phyloP scores from a whole-genome alignment of 2,113 vertebrate genomes.

The Triplophysa siluroides region DNA sequence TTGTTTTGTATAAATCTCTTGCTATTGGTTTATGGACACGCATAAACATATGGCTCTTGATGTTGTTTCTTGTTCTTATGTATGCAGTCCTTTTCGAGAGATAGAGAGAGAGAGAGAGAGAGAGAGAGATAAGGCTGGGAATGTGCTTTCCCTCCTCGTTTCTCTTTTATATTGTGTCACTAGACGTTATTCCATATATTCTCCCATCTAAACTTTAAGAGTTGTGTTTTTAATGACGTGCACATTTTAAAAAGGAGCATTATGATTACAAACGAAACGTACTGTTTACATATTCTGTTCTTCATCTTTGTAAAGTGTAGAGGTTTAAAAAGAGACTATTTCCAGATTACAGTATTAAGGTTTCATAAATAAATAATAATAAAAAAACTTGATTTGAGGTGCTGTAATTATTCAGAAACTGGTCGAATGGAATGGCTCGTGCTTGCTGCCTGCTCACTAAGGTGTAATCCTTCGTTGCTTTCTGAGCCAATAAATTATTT shows the following conservation, averaged over 20 bases:
- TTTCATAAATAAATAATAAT: slow-evolving; percentile 73
- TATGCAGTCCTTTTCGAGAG: slow-evolving; percentile 31
- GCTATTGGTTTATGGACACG: slow-evolving; percentile 48
- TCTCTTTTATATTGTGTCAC: slow-evolving; percentile 39
- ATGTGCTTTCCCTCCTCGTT: not conserved
- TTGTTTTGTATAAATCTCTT: slow-evolving; percentile 57
- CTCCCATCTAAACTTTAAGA: slow-evolving; percentile 50
- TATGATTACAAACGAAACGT: slow-evolving; percentile 53
- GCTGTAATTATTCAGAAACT: slow-evolving; percentile 56
- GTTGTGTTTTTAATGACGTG: slow-evolving; percentile 57
- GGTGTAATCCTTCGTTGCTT: slow-evolving; percentile 42
- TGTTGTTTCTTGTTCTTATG: slow-evolving; percentile 32
- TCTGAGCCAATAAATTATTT: slow-evolving; percentile 54
- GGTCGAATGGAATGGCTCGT: slow-evolving; percentile 21
- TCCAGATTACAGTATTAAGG: slow-evolving; percentile 75
- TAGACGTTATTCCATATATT: slow-evolving; percentile 41
- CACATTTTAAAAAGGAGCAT: slow-evolving; percentile 60
- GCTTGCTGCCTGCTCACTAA: slow-evolving; percentile 42
- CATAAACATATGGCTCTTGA: slow-evolving; percentile 22
- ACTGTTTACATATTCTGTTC: slow-evolving; percentile 74
- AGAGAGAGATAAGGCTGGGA: slow-evolving; percentile 17
- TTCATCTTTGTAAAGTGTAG: slow-evolving; percentile 77
- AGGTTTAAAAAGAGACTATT: slow-evolving; percentile 71
- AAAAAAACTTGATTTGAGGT: slow-evolving; percentile 60
- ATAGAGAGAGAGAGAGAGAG: slow-evolving; percentile 26